Evolutionary conservation across 2,888 invertebrate genomes (phyloP).

Genomic region (Pharmacophagus antenor): DNA sequence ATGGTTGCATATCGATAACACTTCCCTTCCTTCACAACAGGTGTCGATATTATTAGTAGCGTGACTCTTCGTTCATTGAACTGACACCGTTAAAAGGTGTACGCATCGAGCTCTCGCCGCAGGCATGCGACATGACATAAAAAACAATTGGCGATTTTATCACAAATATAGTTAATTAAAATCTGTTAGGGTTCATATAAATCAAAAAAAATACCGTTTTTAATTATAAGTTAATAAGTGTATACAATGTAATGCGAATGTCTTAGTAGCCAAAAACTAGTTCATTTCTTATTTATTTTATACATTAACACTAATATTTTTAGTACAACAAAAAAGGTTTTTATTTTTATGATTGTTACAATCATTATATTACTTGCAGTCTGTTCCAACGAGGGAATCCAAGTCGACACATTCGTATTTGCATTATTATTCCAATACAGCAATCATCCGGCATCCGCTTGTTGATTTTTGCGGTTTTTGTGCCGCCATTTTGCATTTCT

Average conservation of each 20-base stretch:
- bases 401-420: constrained; percentile 37
- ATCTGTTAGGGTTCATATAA: neutral
- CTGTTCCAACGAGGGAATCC: constrained; percentile 26
- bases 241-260: neutral
- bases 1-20: constrained; percentile 39
- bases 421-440: constrained; percentile 62
- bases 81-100: constrained; percentile 73
- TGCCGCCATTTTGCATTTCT: constrained; percentile 62
- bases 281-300: too few species aligned
- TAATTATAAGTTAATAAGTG: neutral
- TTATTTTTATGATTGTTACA: constrained; percentile 4
- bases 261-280: too few species aligned
- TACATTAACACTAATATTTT: too few species aligned
- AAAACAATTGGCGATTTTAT: constrained; percentile 70
- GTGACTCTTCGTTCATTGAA: constrained; percentile 75
- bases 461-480: constrained; percentile 54
- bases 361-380: constrained; percentile 10
- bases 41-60: constrained; percentile 68
- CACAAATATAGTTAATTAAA: constrained; percentile 41
- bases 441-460: constrained; percentile 47
- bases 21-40: constrained; percentile 60
- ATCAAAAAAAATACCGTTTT: neutral
- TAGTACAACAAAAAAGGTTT: neutral
- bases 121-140: constrained; percentile 68
- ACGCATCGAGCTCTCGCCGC: constrained; percentile 71